These are phyloP conservation scores for Neoascia interrupta DNA, from an alignment of 2,888 invertebrate species.

Conservation along the genomic window DNA sequence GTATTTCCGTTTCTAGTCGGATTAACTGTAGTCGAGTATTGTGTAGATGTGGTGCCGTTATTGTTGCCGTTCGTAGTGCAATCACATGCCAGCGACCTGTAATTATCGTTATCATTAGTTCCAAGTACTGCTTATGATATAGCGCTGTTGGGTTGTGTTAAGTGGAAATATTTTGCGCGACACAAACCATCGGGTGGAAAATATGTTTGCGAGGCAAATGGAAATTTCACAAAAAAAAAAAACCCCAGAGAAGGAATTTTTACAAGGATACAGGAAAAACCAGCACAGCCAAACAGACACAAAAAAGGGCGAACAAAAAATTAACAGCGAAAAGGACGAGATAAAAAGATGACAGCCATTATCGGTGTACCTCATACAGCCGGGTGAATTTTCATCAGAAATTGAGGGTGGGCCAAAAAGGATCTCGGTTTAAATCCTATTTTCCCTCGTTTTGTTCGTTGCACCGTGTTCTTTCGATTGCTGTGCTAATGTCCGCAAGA, in stretches of 20 bases:
- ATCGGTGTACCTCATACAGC: constrained; percentile 52
- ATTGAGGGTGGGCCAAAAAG: constrained; percentile 26
- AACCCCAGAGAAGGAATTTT: constrained; percentile 23
- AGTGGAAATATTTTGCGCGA: constrained; percentile 50
- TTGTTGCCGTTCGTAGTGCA: constrained; percentile 76
- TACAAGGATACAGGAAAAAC: constrained; percentile 20
- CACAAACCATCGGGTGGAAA: no score
- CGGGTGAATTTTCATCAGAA: constrained; percentile 19
- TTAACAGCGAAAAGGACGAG: constrained; percentile 29
- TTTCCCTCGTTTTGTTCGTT: constrained; percentile 29
- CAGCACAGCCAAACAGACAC: constrained; percentile 10
- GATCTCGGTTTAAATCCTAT: constrained; percentile 30
- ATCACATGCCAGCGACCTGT: constrained; percentile 79
- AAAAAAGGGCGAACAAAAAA: background rate
- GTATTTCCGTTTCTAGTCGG: constrained; percentile 73
- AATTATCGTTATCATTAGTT: constrained; percentile 72
- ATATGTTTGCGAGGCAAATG: constrained; percentile 53
- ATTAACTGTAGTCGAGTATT: constrained; percentile 73
- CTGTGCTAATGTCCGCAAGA: constrained; percentile 47
- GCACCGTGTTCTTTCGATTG: constrained; percentile 50
- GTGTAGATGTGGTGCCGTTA: constrained; percentile 73
- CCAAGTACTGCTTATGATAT: constrained; percentile 49
- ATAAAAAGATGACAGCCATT: constrained; percentile 66
- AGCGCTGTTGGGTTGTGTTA: constrained; percentile 34
- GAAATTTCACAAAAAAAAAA: background rate